Evolutionary conservation across 2,888 invertebrate genomes (phyloP).

Genomic region (Eurytoma californica): DNA sequence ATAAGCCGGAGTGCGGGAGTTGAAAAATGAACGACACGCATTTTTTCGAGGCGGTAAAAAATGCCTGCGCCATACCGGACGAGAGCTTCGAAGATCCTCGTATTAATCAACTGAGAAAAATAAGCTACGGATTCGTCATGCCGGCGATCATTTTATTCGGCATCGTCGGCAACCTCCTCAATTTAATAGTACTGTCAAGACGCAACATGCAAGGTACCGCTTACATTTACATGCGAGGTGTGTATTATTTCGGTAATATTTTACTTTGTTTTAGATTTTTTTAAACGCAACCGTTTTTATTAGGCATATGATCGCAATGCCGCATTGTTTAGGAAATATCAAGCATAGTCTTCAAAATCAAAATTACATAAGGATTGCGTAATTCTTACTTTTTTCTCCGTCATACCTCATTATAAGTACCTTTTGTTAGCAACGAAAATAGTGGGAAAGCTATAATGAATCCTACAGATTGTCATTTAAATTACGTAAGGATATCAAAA

Average conservation of each 20-base stretch:
- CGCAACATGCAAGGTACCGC: constrained; percentile 87
- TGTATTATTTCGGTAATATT: constrained; percentile 62
- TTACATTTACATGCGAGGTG: constrained; percentile 87
- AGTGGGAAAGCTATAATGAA: no score
- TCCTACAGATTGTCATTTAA: no score
- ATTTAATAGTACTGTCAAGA: constrained; percentile 85
- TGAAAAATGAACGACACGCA: neutral
- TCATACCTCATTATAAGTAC: no score
- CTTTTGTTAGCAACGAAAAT: no score
- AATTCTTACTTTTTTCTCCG: no score
- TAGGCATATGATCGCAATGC: no score
- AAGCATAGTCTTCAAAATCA: neutral
- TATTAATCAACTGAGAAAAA: constrained; percentile 78
- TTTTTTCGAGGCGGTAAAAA: neutral
- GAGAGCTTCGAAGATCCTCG: constrained; percentile 78
- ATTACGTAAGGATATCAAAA: no score
- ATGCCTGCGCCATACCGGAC: constrained; percentile 54
- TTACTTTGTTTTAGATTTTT: neutral
- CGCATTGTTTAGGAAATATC: no score
- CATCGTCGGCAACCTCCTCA: constrained; percentile 86
- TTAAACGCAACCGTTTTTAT: neutral
- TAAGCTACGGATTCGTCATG: constrained; percentile 82
- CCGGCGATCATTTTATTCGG: constrained; percentile 84
- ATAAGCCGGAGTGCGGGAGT: no score
- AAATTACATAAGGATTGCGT: neutral